Conservation (phyloP, 2,888 invertebrate genomes). For the Microchrysa polita region DNA sequence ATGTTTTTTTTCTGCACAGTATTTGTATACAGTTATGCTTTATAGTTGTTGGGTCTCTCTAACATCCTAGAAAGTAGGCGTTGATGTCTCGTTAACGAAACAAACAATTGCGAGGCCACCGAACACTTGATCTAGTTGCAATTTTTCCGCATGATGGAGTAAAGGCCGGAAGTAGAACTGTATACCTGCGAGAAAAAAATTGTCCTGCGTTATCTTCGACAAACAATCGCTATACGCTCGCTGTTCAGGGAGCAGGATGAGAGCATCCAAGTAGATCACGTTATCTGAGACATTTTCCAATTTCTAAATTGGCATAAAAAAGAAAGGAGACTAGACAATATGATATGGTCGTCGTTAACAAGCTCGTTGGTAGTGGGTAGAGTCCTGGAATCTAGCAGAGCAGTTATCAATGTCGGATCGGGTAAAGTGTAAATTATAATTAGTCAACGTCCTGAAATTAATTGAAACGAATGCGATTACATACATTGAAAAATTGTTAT, state of each 20-base stretch:
- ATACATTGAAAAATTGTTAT: no score
- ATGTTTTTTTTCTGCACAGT: no score
- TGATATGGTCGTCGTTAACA: slow-evolving; percentile 7
- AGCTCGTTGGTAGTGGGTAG: slow-evolving; percentile 4
- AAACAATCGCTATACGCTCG: no score
- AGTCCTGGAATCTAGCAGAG: neutral
- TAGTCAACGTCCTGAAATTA: slow-evolving; percentile 30
- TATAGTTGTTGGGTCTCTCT: slow-evolving; percentile 45
- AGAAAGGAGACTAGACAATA: slow-evolving; percentile 25
- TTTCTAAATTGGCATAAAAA: slow-evolving; percentile 36
- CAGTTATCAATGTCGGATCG: neutral
- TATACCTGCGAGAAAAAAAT: neutral
- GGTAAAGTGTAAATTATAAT: slow-evolving; percentile 32
- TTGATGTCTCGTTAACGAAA: slow-evolving; percentile 51
- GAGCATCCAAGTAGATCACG: slow-evolving; percentile 26
- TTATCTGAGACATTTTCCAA: slow-evolving; percentile 39
- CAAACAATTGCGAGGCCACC: slow-evolving; percentile 49
- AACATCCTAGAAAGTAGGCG: slow-evolving; percentile 49
- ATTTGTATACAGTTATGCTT: slow-evolving; percentile 33
- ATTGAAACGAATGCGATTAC: slow-evolving; percentile 25
- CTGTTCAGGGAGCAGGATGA: neutral
- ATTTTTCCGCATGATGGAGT: slow-evolving; percentile 46
- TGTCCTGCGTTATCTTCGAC: slow-evolving; percentile 3
- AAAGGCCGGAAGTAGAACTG: neutral
- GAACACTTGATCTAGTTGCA: slow-evolving; percentile 47